Evolutionary conservation across 2,888 invertebrate genomes (phyloP).

Genomic region (Zonitis immaculata): DNA sequence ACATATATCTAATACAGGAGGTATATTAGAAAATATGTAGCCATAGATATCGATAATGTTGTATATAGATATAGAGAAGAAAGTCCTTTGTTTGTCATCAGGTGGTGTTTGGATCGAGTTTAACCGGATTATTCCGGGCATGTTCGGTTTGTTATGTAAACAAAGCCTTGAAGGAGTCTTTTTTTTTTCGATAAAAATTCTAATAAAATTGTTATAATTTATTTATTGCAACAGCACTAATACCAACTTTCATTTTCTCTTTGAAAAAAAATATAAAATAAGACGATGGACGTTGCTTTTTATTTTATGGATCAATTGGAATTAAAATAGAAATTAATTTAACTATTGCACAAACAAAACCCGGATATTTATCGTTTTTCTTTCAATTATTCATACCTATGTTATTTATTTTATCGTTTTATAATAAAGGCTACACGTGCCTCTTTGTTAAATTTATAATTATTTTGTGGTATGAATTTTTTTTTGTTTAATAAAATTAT

Average conservation of each 20-base stretch:
- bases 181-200: slow-evolving; percentile 1
- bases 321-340: neutral
- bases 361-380: neutral
- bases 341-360: neutral
- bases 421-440: too few species aligned
- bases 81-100: slow-evolving; percentile 38
- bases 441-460: neutral
- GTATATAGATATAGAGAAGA: neutral
- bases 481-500: too few species aligned
- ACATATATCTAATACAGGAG: neutral
- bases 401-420: too few species aligned
- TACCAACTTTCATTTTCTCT: slow-evolving; percentile 1
- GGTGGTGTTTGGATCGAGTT: slow-evolving; percentile 26
- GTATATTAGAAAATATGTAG: too few species aligned
- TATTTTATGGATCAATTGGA: neutral
- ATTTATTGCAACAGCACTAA: neutral
- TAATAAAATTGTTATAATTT: neutral
- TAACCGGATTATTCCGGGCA: slow-evolving; percentile 24
- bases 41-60: too few species aligned
- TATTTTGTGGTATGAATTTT: neutral
- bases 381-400: too few species aligned
- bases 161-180: slow-evolving; percentile 21
- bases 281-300: too few species aligned
- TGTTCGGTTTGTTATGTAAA: slow-evolving; percentile 44
- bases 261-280: neutral